These are phyloP conservation scores for Coregonus suidteri DNA, from an alignment of 2,797 vertebrate species.

Conservation along the genomic window DNA sequence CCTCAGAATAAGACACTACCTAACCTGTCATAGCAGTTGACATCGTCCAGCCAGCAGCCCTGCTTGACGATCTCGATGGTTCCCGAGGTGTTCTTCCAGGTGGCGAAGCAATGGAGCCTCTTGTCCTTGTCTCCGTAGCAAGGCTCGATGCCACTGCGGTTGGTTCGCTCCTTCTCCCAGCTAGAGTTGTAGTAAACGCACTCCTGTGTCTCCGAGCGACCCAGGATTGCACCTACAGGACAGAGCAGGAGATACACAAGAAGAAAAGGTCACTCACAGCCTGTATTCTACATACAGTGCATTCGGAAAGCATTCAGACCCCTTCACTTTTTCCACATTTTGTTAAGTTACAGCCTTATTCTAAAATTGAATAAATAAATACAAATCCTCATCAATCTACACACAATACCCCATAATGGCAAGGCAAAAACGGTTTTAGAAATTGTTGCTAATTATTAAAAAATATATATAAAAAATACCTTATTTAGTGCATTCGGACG, in stretches of 20 bases:
- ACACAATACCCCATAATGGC: no score
- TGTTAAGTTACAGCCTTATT: no score
- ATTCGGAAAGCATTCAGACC: no score
- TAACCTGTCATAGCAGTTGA: conserved; percentile 98
- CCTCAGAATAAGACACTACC: not conserved
- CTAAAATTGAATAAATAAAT: no score
- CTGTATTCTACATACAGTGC: not conserved
- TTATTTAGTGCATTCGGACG: no score
- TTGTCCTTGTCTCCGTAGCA: conserved; percentile 95
- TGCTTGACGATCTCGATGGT: conserved; percentile 93
- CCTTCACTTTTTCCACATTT: no score
- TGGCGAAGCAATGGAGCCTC: conserved; percentile 93
- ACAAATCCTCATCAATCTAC: no score
- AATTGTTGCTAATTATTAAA: no score
- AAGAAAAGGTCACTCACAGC: not conserved
- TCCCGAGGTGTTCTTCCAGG: conserved; percentile 96
- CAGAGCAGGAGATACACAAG: not conserved
- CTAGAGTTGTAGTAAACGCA: conserved; percentile 94
- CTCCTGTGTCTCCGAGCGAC: conserved; percentile 94
- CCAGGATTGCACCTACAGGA: conserved; percentile 92
- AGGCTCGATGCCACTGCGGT: conserved; percentile 89
- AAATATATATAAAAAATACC: no score
- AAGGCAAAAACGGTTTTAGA: no score
- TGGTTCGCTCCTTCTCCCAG: conserved; percentile 95
- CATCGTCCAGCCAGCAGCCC: conserved; percentile 97